phyloP scores from a whole-genome alignment of 2,113 vertebrate genomes.

The Callorhinus ursinus region DNA sequence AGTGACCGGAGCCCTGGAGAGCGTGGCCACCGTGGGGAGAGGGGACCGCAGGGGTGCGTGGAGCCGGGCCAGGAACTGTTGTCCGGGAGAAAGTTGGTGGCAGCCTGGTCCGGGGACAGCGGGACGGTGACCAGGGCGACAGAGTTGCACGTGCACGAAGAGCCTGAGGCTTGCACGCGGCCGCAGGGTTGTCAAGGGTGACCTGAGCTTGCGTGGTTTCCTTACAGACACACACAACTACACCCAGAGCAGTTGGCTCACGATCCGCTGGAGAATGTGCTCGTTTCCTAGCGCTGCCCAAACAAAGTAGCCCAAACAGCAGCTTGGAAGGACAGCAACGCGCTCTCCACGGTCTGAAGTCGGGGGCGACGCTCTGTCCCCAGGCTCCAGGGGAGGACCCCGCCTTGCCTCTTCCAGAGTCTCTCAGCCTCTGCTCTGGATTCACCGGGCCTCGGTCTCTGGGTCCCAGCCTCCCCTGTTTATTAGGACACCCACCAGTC shows the following conservation, averaged over 20 bases:
- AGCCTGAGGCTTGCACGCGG: background rate
- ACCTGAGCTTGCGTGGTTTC: background rate
- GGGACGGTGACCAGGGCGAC: background rate
- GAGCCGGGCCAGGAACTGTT: background rate
- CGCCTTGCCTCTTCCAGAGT: accelerated
- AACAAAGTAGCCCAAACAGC: accelerated
- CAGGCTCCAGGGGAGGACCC: background rate
- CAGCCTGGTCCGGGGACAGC: background rate
- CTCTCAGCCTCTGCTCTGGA: background rate
- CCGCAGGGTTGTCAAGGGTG: background rate
- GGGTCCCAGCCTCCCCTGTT: background rate
- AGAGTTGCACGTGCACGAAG: background rate
- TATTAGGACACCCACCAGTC: accelerated
- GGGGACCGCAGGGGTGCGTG: background rate
- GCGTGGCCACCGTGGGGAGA: accelerated
- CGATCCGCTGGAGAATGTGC: accelerated
- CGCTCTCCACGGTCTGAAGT: background rate
- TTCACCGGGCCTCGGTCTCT: accelerated
- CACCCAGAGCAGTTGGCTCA: background rate
- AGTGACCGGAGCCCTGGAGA: background rate
- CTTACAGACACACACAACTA: too few relatives aligned
- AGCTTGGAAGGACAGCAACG: accelerated
- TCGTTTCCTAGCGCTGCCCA: background rate
- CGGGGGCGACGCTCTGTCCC: background rate
- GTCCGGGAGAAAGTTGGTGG: background rate